Evolutionary conservation across 2,113 vertebrate genomes (phyloP).

Genomic region (Shinisaurus crocodilurus): DNA sequence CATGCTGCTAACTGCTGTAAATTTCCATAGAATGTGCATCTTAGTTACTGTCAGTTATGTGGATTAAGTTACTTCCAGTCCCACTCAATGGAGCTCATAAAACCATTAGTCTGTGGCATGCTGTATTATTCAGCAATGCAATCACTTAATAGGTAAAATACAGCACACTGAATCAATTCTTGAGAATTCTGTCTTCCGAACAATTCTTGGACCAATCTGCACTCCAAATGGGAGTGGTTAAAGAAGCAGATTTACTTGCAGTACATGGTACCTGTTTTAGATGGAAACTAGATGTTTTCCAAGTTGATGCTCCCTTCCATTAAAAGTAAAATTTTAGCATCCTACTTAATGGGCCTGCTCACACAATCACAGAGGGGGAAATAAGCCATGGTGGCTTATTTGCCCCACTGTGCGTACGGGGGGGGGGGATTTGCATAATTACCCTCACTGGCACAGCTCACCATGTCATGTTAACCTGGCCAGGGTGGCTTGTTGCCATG

Average conservation of each 20-base stretch:
- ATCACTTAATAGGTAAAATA: not conserved
- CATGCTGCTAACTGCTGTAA: not conserved
- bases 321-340: not conserved
- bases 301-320: not conserved
- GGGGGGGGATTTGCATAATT: too few species aligned
- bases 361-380: too few species aligned
- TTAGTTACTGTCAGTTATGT: not conserved
- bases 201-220: not conserved
- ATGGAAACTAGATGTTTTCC: not conserved
- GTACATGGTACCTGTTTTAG: not conserved
- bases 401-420: too few species aligned
- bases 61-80: not conserved
- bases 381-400: too few species aligned
- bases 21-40: slow-evolving; percentile 2
- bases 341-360: not conserved
- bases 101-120: slow-evolving; percentile 7
- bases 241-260: not conserved
- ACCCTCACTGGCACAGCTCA: too few species aligned
- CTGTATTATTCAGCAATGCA: not conserved
- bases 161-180: not conserved
- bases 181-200: not conserved
- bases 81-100: not conserved
- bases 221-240: not conserved
- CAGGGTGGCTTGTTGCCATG: too few species aligned
- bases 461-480: too few species aligned